A percentile compares a stretch with the other conserved stretches of the same genome.
These are phyloP conservation scores for Papilio polytes DNA, from an alignment of 1,140 invertebrate genomes.

Conservation along the genomic window DNA sequence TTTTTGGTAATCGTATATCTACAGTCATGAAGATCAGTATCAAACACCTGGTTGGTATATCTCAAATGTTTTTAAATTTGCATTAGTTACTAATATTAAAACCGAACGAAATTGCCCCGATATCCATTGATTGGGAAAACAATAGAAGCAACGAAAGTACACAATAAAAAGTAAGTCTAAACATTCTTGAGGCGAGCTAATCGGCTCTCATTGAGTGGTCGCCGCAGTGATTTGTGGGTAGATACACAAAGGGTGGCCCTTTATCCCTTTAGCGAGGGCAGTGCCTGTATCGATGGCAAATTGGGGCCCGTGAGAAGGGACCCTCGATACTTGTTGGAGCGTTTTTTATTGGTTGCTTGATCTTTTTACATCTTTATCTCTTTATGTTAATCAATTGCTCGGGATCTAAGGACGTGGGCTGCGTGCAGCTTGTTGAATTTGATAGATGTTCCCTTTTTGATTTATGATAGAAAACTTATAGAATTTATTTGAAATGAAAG, in stretches of 20 bases:
- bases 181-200: slow-evolving; percentile 65
- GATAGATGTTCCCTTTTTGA: neutral
- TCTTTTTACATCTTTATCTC: slow-evolving; percentile 51
- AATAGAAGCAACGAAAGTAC: slow-evolving; percentile 39
- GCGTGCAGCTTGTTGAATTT: slow-evolving; percentile 1
- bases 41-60: too few relatives aligned
- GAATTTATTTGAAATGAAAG: neutral
- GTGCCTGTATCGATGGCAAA: slow-evolving; percentile 77
- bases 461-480: neutral
- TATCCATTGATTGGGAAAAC: slow-evolving; percentile 13
- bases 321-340: slow-evolving; percentile 56
- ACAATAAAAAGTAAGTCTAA: slow-evolving; percentile 55
- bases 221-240: slow-evolving; percentile 70
- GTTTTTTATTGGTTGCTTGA: slow-evolving; percentile 54
- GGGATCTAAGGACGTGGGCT: slow-evolving; percentile 1
- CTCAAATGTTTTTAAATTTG: too few relatives aligned
- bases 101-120: neutral
- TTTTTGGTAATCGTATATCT: too few relatives aligned
- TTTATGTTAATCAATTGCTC: slow-evolving; percentile 43
- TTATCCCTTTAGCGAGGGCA: slow-evolving; percentile 72
- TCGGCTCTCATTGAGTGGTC: slow-evolving; percentile 56
- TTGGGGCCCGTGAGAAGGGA: slow-evolving; percentile 63
- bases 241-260: slow-evolving; percentile 73
- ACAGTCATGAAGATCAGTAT: too few relatives aligned
- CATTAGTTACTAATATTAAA: too few relatives aligned